phyloP scores from a whole-genome alignment of 2,797 vertebrate genomes.

The Heliangelus exortis region DNA sequence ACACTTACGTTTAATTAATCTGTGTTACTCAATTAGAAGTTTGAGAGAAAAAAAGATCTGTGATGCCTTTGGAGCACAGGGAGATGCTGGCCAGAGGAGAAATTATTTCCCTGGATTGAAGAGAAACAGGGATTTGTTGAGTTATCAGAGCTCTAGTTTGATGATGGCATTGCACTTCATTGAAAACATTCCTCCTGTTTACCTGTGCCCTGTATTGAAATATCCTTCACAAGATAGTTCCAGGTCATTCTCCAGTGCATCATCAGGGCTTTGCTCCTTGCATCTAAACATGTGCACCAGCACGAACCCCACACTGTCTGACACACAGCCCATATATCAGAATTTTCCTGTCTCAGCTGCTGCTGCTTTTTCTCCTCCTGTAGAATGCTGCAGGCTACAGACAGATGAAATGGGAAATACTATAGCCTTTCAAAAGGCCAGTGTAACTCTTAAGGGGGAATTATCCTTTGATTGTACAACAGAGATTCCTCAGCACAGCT shows the following conservation, averaged over 20 bases:
- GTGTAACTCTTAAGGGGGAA: slow-evolving; percentile 28
- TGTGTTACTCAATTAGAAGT: slow-evolving; percentile 11
- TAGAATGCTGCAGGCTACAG: slow-evolving; percentile 54
- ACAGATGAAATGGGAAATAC: slow-evolving; percentile 49
- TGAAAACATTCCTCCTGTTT: background rate
- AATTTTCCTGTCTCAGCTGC: slow-evolving; percentile 4
- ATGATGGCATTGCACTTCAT: background rate
- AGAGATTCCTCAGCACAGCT: background rate
- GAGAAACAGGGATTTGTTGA: background rate
- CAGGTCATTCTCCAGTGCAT: background rate
- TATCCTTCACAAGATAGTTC: slow-evolving; percentile 33
- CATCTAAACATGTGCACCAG: slow-evolving; percentile 15
- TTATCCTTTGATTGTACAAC: slow-evolving; percentile 34
- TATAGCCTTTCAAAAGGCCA: slow-evolving; percentile 44
- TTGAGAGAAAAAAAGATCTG: background rate
- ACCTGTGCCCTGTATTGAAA: background rate
- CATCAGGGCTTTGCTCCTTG: background rate
- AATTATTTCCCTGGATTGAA: background rate
- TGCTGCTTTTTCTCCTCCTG: slow-evolving; percentile 16
- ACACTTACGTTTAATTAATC: slow-evolving; percentile 7
- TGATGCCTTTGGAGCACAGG: background rate
- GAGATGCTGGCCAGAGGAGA: background rate
- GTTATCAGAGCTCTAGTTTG: background rate
- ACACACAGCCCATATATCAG: slow-evolving; percentile 20
- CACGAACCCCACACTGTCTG: background rate